Percentiles rank a stretch among this genome's conserved stretches.
Evolutionary conservation across 1,140 invertebrate species (phyloP).

Genomic region (Stenopsyche tienmushanensis): DNA sequence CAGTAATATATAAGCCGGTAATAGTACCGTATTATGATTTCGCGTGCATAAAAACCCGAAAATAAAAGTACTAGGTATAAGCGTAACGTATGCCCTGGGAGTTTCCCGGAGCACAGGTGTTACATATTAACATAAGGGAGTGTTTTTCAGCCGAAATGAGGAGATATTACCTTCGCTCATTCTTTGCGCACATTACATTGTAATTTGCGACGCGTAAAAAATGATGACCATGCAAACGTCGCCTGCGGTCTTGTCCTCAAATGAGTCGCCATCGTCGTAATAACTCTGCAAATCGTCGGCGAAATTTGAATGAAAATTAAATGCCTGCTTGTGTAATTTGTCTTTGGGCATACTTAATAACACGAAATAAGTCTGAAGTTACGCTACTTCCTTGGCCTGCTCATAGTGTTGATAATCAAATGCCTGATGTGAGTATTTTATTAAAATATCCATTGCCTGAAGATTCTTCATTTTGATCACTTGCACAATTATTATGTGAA

Average conservation of each 20-base stretch:
- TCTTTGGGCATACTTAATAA: no score
- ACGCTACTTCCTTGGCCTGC: no score
- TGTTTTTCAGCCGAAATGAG: background rate
- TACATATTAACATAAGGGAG: background rate
- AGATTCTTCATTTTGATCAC: no score
- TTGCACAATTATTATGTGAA: no score
- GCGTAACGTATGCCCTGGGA: background rate
- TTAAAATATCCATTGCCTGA: no score
- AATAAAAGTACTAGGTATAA: background rate
- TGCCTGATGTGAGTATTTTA: no score
- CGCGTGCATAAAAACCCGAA: background rate
- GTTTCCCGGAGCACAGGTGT: background rate
- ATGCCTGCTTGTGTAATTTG: no score
- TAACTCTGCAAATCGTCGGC: background rate
- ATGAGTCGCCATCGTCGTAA: no score
- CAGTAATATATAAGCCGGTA: constrained; percentile 34
- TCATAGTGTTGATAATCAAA: no score
- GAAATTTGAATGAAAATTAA: background rate
- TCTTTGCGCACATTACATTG: background rate
- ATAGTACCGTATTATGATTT: constrained; percentile 38
- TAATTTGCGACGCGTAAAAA: background rate
- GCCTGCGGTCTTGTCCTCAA: no score
- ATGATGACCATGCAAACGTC: no score
- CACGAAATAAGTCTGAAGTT: no score
- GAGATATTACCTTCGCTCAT: background rate